phyloP scores from a whole-genome alignment of 2,113 vertebrate genomes.

The Onychorhynchus coronatus region DNA sequence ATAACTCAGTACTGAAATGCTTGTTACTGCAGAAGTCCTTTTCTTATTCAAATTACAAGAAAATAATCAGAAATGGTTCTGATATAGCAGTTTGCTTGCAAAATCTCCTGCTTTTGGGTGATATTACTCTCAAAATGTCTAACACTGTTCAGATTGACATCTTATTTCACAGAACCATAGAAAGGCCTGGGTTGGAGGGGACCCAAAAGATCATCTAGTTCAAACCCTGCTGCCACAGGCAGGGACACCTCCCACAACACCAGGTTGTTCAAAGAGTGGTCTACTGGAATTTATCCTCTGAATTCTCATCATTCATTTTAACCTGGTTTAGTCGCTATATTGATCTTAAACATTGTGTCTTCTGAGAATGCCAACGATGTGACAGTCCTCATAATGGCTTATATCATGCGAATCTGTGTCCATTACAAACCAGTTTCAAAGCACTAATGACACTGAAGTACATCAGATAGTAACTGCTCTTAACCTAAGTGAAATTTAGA shows the following conservation, averaged over 20 bases:
- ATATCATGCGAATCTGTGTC: background rate
- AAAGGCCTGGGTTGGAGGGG: background rate
- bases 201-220: background rate
- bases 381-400: background rate
- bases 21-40: background rate
- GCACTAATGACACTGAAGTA: background rate
- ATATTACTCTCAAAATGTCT: background rate
- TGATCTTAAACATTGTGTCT: background rate
- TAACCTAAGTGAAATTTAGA: background rate
- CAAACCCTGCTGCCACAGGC: background rate
- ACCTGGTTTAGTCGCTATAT: background rate
- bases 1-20: background rate
- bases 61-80: background rate
- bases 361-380: background rate
- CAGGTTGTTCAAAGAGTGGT: background rate
- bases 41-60: background rate
- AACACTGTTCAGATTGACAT: background rate
- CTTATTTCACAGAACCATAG: background rate
- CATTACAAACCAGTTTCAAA: background rate
- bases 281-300: background rate
- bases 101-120: background rate
- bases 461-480: background rate
- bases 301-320: background rate
- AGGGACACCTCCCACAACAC: background rate
- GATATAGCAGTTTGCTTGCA: background rate